A percentile compares a stretch with the other conserved stretches of the same genome.
phyloP scores from a whole-genome alignment of 2,113 vertebrate species.

The Perca schrenkii region DNA sequence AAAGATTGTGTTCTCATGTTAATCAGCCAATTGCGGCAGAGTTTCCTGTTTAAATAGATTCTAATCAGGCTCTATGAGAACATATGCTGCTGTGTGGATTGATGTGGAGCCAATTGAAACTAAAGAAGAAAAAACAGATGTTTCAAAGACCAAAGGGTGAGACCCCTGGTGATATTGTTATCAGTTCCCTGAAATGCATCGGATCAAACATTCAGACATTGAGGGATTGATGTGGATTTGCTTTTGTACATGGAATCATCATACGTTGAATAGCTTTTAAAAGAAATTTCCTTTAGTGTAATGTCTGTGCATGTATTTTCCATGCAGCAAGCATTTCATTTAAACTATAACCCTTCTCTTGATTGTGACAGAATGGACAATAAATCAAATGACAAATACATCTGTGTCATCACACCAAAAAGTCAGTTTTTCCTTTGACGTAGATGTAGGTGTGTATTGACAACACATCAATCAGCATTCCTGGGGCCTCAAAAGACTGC shows the following conservation, averaged over 20 bases:
- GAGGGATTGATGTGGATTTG: conserved; percentile 29
- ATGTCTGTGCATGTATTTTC: not conserved
- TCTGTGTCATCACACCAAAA: not conserved
- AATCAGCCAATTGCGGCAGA: conserved; percentile 58
- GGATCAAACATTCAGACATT: conserved; percentile 39
- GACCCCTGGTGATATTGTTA: conserved; percentile 69
- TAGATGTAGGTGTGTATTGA: not conserved
- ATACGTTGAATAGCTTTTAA: not conserved
- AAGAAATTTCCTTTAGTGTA: not conserved
- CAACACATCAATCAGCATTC: too few species aligned
- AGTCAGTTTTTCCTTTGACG: not conserved
- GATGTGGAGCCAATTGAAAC: conserved; percentile 65
- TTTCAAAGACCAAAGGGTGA: conserved; percentile 72
- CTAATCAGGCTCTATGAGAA: conserved; percentile 56
- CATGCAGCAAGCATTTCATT: not conserved
- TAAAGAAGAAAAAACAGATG: conserved; percentile 64
- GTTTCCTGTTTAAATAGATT: conserved; percentile 65
- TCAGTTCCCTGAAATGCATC: conserved; percentile 68
- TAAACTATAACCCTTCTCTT: not conserved
- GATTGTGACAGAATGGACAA: not conserved
- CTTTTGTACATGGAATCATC: not conserved
- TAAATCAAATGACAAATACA: not conserved
- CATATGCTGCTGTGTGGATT: conserved; percentile 54
- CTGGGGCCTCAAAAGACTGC: too few species aligned
- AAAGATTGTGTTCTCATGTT: conserved; percentile 62